Base-by-base conservation (phyloP, 2,113 vertebrate genomes). In the Psittacula cyanocephala region DNA sequence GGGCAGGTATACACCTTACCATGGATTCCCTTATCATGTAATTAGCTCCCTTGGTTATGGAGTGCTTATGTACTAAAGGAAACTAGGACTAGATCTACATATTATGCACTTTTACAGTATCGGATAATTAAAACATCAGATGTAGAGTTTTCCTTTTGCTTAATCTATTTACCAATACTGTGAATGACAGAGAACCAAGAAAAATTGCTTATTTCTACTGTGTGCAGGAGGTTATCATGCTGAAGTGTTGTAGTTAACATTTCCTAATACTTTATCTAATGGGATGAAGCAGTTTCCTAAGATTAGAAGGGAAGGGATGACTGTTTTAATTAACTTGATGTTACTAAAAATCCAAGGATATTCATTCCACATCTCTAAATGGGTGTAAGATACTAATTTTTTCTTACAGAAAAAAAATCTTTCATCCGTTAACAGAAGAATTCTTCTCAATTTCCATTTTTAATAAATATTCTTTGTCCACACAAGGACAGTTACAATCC, bases 241-340 rank as follows among this genome's bases (percentile, higher is more conserved):
- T 31, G 31, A 62, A 70, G 28, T 5, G 33, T 65, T 75, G 35
- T 8, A 71, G 64, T 81, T 81, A 74, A 69, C 72, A n/a, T 65
- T 88, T 86, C 44, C 50, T 74, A 74, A 62, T 39, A 64, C 4
- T 13, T 24, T 24, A 59, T 78, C 77, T 81, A 87, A 81, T 6
- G 31, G n/a, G 53, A 89, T 70, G 37, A 91, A 91, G n/a, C 53
- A 41, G 19, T 68, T 91, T 81, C 37, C 72, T 50, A 75, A 87
- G 57, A 92, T 81, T 81, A 89, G 81, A 94, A 95, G 91, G 16
- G 46, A 35, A 92, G 31, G 23, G 43, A 29, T 69, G 65, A 71
- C 35, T 71, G 25, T 53, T 94, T 95, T 55, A 79, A 93, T 93
- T 94, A 94, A 87, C 53, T 28, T 47, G 43, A 35, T 82, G 35